Base-by-base conservation (phyloP, 2,113 vertebrate species). In the Ibidorhyncha struthersii region DNA sequence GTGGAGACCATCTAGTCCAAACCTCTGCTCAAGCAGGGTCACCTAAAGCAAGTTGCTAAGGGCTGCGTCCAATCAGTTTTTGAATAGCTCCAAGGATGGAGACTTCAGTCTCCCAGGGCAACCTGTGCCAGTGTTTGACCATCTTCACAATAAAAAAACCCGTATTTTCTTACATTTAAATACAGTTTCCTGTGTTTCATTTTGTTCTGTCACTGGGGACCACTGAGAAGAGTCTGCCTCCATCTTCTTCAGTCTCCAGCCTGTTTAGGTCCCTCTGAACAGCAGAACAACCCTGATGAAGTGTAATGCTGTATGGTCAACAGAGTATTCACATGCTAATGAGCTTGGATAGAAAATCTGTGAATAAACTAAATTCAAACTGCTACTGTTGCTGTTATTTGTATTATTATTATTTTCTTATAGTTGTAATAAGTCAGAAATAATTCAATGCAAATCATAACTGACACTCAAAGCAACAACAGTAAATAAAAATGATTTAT, bases 61-160 rank as follows among this genome's bases (percentile, higher is more conserved):
- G 26, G 23, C 18, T 1, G 0, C 0, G 1, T 26, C 47, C 23
- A 34, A 9, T 41, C 49, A 59, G 7, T 5, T 22, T 53, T 86
- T 76, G 38, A 40, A 8, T 12, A 76, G 9, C 6, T 77, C 14
- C 6, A 59, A 34, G 17, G 17, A 56, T 14, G 30, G 6, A 58
- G 8, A 55, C 3, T 62, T 27, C 5, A 53, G 40, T 4, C 2
- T 52, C 9, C 6, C 14, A 45, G 34, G 13, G 6, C 14, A 82
- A 25, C 8, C 15, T 80, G 17, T 62, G n/a, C 12, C 45, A 25
- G 5, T 30, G 12, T 47, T n/a, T 70, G 40, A 25, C 9, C 23
- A 43, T 15, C 3, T 1, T n/a, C 12, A 19, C 1, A 6, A 5
- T 16, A 17, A 34, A 63, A 47, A 47, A 36, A 49, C 6, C 41